phyloP scores from a whole-genome alignment of 2,797 vertebrate species.

The Aselliscus stoliczkanus region DNA sequence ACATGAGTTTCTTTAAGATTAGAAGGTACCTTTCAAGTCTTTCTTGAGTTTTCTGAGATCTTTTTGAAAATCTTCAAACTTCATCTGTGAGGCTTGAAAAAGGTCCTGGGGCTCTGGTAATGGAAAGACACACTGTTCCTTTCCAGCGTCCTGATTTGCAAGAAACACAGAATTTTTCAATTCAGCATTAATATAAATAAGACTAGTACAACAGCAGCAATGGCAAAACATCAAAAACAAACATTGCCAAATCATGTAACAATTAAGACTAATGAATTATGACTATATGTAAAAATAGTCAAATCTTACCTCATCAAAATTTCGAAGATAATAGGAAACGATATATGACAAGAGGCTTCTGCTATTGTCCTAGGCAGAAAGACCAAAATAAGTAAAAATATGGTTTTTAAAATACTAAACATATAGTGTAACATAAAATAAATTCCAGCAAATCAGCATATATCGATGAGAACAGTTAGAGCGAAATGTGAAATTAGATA shows the following conservation, averaged over 20 bases:
- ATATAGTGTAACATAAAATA: neutral
- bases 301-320: conserved; percentile 97
- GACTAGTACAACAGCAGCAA: neutral
- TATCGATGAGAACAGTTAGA: neutral
- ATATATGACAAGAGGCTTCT: conserved; percentile 94
- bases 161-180: neutral
- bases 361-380: conserved; percentile 88
- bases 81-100: conserved; percentile 96
- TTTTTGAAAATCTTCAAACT: conserved; percentile 98
- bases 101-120: conserved; percentile 96
- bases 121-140: conserved; percentile 92
- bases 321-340: conserved; percentile 94
- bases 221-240: neutral
- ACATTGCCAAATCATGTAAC: neutral
- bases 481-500: neutral
- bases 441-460: neutral
- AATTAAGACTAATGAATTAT: neutral
- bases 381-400: conserved; percentile 34
- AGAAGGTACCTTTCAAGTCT: conserved; percentile 89
- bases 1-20: neutral
- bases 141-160: conserved; percentile 89
- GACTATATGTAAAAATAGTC: neutral
- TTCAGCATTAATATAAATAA: neutral
- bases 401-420: neutral
- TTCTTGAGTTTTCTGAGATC: conserved; percentile 92